phyloP scores from a whole-genome alignment of 2,888 invertebrate species.

The Hylaea fasciaria region DNA sequence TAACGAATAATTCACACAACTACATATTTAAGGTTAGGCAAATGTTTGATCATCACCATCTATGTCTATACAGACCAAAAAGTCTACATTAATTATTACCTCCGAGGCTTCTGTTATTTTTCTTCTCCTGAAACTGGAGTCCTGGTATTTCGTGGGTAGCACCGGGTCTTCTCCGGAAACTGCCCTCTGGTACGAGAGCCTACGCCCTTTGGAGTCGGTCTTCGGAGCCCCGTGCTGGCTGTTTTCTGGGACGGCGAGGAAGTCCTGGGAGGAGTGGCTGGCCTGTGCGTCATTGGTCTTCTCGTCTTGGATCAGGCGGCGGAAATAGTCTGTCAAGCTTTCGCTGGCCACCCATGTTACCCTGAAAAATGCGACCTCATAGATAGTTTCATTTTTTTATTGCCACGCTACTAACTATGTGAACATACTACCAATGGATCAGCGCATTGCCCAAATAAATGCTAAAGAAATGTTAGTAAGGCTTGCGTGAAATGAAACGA shows the following conservation, averaged over 20 bases:
- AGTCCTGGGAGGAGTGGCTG: slow-evolving; percentile 68
- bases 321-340: slow-evolving; percentile 71
- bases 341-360: slow-evolving; percentile 79
- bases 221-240: slow-evolving; percentile 46
- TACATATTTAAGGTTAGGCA: too few relatives aligned
- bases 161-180: slow-evolving; percentile 77
- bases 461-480: too few relatives aligned
- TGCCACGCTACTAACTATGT: too few relatives aligned
- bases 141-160: slow-evolving; percentile 53
- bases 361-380: slow-evolving; percentile 52
- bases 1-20: too few relatives aligned
- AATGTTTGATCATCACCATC: too few relatives aligned
- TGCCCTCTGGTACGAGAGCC: slow-evolving; percentile 77
- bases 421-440: too few relatives aligned
- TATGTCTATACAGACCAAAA: too few relatives aligned
- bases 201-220: slow-evolving; percentile 65
- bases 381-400: too few relatives aligned
- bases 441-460: too few relatives aligned
- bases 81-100: slow-evolving; percentile 56
- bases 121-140: slow-evolving; percentile 55
- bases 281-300: slow-evolving; percentile 59
- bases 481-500: too few relatives aligned
- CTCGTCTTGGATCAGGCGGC: slow-evolving; percentile 71
- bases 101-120: slow-evolving; percentile 62
- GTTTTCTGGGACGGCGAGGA: slow-evolving; percentile 65